Conservation (phyloP, 2,113 vertebrate genomes). For the Tauraco erythrolophus region DNA sequence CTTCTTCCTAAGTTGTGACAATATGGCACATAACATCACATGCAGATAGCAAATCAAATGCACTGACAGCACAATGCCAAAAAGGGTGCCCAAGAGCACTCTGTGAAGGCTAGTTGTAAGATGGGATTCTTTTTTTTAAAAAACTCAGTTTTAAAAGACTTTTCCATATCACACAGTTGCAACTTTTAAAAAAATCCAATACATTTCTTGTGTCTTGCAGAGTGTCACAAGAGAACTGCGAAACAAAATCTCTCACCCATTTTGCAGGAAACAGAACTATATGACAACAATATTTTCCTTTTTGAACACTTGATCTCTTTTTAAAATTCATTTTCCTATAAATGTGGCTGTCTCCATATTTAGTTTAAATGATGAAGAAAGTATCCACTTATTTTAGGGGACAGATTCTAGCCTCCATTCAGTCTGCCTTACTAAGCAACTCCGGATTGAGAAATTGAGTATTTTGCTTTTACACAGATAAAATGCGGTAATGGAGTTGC, state of each 20-base stretch:
- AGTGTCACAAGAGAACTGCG: neutral
- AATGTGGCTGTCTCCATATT: neutral
- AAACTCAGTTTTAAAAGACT: neutral
- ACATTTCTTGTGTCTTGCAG: neutral
- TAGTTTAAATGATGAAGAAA: neutral
- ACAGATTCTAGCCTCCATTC: neutral
- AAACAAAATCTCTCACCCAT: neutral
- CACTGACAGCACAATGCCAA: slow-evolving; percentile 66
- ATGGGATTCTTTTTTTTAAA: neutral
- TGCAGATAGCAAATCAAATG: slow-evolving; percentile 78
- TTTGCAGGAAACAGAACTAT: neutral
- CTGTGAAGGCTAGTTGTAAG: slow-evolving; percentile 12
- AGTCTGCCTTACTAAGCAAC: neutral
- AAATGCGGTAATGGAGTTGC: neutral
- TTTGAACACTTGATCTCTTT: neutral
- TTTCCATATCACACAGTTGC: neutral
- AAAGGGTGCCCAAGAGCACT: slow-evolving; percentile 61
- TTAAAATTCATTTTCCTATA: neutral
- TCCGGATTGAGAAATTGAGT: neutral
- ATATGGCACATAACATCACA: slow-evolving; percentile 78
- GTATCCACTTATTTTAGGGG: neutral
- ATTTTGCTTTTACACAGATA: neutral
- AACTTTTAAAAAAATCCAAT: slow-evolving; percentile 3
- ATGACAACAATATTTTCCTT: neutral
- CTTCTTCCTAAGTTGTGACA: slow-evolving; percentile 78